phyloP scores from a whole-genome alignment of 1,140 invertebrate genomes.

The Drosophila mojavensis region DNA sequence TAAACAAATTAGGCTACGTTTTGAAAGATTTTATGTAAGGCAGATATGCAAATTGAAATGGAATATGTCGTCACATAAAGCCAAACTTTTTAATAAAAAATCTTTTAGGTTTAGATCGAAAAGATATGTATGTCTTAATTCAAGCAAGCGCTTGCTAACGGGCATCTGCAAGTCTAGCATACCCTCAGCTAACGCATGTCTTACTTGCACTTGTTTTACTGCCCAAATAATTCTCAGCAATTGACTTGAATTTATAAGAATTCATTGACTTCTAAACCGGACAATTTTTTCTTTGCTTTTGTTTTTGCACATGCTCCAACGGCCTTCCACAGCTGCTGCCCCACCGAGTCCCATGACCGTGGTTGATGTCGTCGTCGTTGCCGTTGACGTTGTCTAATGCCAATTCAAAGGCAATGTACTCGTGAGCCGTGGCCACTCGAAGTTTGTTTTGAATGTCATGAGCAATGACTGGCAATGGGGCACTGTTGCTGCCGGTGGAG shows the following conservation, averaged over 20 bases:
- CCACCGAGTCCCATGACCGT: constrained; percentile 30
- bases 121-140: too few relatives aligned
- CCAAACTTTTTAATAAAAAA: too few relatives aligned
- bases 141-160: too few relatives aligned
- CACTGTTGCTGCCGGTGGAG: constrained; percentile 2
- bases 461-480: constrained; percentile 66
- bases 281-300: neutral
- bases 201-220: too few relatives aligned
- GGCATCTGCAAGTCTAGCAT: neutral
- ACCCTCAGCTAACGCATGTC: neutral
- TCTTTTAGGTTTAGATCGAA: too few relatives aligned
- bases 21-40: too few relatives aligned
- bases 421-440: constrained; percentile 54
- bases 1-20: too few relatives aligned
- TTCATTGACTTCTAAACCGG: constrained; percentile 19
- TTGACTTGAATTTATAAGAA: constrained; percentile 22
- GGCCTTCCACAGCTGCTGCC: constrained; percentile 22
- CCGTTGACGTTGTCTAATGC: constrained; percentile 12
- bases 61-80: too few relatives aligned
- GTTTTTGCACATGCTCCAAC: constrained; percentile 22
- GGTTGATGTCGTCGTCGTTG: neutral
- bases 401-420: constrained; percentile 44
- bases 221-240: neutral
- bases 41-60: too few relatives aligned
- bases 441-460: constrained; percentile 78